Conservation (phyloP, 2,113 vertebrate species). For the Cheilinus undulatus region DNA sequence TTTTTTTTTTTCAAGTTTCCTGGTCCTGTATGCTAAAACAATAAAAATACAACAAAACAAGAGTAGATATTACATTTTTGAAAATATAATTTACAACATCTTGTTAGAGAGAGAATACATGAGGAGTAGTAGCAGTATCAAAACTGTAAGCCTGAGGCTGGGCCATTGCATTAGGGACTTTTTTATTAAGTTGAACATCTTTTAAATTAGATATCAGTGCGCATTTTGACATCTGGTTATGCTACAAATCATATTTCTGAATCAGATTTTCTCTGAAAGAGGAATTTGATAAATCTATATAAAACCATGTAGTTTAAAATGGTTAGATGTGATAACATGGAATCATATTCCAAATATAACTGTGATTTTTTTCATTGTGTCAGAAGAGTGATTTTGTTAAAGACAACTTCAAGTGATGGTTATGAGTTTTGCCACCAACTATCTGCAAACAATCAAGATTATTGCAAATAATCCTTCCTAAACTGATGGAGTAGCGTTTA, state of each 20-base stretch:
- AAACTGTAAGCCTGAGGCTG: neutral
- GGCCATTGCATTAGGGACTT: neutral
- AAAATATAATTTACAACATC: neutral
- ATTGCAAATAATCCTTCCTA: slow-evolving; percentile 14
- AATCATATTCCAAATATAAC: slow-evolving; percentile 10
- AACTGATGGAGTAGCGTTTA: slow-evolving; percentile 24
- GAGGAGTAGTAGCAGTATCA: neutral
- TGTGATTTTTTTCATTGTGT: neutral
- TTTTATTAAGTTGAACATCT: neutral
- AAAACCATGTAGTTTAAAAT: neutral
- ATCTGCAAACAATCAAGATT: slow-evolving; percentile 44
- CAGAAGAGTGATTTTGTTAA: neutral
- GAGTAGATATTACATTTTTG: neutral
- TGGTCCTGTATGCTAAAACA: neutral
- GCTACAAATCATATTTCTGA: slow-evolving; percentile 8
- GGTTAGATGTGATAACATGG: neutral
- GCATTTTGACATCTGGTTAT: neutral
- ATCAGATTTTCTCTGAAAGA: neutral
- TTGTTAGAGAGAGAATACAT: neutral
- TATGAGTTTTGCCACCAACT: slow-evolving; percentile 15
- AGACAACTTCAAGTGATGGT: neutral
- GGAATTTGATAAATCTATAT: too few relatives aligned
- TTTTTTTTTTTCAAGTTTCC: slow-evolving; percentile 1
- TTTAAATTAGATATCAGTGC: neutral
- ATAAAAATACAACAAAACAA: neutral